These are phyloP conservation scores for Rhea americana DNA, from an alignment of 2,113 vertebrate genomes.

Conservation along the genomic window DNA sequence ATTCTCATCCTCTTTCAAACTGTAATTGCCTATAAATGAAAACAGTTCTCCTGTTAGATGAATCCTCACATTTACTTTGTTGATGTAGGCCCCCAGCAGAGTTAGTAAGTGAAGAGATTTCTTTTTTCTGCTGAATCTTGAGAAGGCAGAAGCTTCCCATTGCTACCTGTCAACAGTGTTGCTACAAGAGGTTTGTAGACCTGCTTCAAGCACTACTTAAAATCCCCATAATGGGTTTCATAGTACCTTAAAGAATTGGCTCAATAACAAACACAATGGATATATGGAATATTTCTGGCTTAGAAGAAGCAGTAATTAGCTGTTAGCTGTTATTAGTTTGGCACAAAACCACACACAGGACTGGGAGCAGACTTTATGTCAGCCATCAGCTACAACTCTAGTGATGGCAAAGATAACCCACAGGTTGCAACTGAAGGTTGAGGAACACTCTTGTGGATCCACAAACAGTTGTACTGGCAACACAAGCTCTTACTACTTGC, in stretches of 20 bases:
- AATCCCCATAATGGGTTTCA: neutral
- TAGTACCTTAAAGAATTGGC: neutral
- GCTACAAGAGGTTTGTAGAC: neutral
- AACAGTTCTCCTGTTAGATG: neutral
- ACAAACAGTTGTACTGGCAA: neutral
- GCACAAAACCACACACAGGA: neutral
- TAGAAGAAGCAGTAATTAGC: neutral
- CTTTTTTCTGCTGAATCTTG: neutral
- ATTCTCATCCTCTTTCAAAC: neutral
- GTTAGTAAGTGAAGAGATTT: neutral
- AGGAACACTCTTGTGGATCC: neutral
- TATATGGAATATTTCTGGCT: neutral
- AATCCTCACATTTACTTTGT: neutral
- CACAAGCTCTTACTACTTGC: neutral
- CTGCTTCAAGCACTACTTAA: neutral
- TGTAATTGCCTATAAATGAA: neutral
- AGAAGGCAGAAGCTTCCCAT: neutral
- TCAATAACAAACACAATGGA: neutral
- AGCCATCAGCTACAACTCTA: fast-evolving
- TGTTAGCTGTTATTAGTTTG: neutral
- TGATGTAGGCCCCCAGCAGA: neutral
- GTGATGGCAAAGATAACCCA: neutral
- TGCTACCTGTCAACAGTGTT: neutral
- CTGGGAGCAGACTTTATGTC: fast-evolving
- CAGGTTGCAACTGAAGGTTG: neutral